These are phyloP conservation scores for Chitala chitala DNA, from an alignment of 2,113 vertebrate genomes.

Conservation along the genomic window DNA sequence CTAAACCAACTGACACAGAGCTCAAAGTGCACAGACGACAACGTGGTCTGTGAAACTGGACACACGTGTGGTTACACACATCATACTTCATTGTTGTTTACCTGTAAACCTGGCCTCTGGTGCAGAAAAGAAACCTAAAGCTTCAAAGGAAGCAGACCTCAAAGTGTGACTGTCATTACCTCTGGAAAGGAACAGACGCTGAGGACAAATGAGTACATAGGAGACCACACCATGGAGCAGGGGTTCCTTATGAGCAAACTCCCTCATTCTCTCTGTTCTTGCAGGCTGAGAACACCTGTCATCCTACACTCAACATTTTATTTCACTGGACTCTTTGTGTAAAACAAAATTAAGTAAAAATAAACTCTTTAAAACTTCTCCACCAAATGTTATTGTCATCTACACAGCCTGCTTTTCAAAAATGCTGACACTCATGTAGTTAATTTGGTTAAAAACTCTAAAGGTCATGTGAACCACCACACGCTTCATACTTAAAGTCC, in stretches of 20 bases:
- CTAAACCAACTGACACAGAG: too few species aligned
- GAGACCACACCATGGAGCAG: neutral
- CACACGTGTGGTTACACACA: too few species aligned
- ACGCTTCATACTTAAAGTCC: neutral
- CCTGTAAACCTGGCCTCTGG: neutral
- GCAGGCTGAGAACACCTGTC: neutral
- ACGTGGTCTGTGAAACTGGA: too few species aligned
- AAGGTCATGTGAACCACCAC: slow-evolving; percentile 19
- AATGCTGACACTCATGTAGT: slow-evolving; percentile 1
- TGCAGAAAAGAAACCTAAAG: neutral
- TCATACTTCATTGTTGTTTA: neutral
- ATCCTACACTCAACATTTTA: neutral
- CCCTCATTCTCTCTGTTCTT: neutral
- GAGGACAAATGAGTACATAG: neutral
- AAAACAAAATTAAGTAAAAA: neutral
- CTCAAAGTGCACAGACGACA: too few species aligned
- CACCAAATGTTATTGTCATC: neutral
- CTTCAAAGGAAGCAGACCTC: neutral
- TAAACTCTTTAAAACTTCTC: neutral
- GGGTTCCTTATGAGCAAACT: neutral
- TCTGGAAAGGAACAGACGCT: neutral
- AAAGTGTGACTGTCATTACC: neutral
- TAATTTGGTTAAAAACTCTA: neutral
- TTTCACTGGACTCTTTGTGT: neutral
- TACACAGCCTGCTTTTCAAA: neutral